A percentile compares a stretch with the other conserved stretches of the same genome.
Evolutionary conservation across 2,888 invertebrate genomes (phyloP).

Genomic region (Monopis laevigella): DNA sequence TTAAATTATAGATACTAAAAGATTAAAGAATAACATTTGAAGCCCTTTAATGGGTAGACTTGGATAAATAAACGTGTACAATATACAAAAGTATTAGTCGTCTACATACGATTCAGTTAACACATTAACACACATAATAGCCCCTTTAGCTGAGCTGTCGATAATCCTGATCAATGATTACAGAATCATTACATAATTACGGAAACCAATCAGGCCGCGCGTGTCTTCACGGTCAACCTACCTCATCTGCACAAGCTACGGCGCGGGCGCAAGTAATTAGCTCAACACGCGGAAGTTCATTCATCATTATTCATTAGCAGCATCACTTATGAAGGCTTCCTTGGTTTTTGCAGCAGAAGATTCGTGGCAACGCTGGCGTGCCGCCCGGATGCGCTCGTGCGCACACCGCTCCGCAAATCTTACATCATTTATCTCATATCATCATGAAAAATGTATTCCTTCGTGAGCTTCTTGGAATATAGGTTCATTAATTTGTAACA

Average conservation of each 20-base stretch:
- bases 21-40: too few relatives aligned
- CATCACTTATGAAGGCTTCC: constrained; percentile 46
- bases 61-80: too few relatives aligned
- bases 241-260: not conserved
- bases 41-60: too few relatives aligned
- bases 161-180: not conserved
- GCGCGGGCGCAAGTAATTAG: constrained; percentile 31
- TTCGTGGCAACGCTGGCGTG: too few relatives aligned
- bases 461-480: too few relatives aligned
- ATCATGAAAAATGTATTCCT: not conserved
- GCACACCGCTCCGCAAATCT: constrained; percentile 30
- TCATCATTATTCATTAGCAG: constrained; percentile 50
- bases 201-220: constrained; percentile 28
- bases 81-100: not conserved
- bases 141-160: too few relatives aligned
- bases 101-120: too few relatives aligned
- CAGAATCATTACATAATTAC: constrained; percentile 23
- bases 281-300: constrained; percentile 46
- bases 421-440: constrained; percentile 32
- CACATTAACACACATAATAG: too few relatives aligned
- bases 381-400: constrained; percentile 39
- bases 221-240: constrained; percentile 30
- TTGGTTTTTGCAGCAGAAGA: constrained; percentile 34
- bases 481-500: constrained; percentile 7
- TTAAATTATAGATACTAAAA: too few relatives aligned